Evolutionary conservation across 2,888 invertebrate species (phyloP).

Genomic region (Achlya flavicornis): DNA sequence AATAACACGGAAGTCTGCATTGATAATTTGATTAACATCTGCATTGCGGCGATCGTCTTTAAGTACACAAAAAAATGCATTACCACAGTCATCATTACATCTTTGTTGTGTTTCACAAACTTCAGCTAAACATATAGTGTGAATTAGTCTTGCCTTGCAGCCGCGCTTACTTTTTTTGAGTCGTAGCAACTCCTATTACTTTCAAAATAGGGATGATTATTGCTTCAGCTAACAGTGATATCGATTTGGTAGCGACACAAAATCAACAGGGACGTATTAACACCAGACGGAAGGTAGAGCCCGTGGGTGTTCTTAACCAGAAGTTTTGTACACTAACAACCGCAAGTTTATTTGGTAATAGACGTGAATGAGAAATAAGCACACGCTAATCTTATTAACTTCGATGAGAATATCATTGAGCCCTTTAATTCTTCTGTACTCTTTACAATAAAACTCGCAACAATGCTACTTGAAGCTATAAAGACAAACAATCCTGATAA

Average conservation of each 20-base stretch:
- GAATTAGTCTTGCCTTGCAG: conserved; percentile 69
- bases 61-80: conserved; percentile 77
- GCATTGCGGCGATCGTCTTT: conserved; percentile 65
- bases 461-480: conserved; percentile 18
- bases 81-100: conserved; percentile 76
- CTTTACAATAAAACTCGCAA: conserved; percentile 24
- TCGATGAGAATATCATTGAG: conserved; percentile 22
- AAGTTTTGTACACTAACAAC: conserved; percentile 65
- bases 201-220: conserved; percentile 57
- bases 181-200: conserved; percentile 40
- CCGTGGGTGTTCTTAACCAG: conserved; percentile 80
- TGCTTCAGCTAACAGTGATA: conserved; percentile 46
- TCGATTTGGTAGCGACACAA: conserved; percentile 60
- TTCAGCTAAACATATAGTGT: conserved; percentile 79
- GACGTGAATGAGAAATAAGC: conserved; percentile 48
- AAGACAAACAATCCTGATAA: conserved; percentile 12
- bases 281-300: conserved; percentile 70
- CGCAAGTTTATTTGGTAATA: conserved; percentile 66
- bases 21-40: conserved; percentile 78
- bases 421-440: conserved; percentile 9
- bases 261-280: conserved; percentile 79
- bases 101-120: conserved; percentile 78
- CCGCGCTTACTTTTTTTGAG: conserved; percentile 34
- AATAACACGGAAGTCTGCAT: conserved; percentile 72
- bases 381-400: conserved; percentile 35